These are phyloP conservation scores for Protonibea diacanthus DNA, from an alignment of 2,797 vertebrate genomes.

Conservation along the genomic window DNA sequence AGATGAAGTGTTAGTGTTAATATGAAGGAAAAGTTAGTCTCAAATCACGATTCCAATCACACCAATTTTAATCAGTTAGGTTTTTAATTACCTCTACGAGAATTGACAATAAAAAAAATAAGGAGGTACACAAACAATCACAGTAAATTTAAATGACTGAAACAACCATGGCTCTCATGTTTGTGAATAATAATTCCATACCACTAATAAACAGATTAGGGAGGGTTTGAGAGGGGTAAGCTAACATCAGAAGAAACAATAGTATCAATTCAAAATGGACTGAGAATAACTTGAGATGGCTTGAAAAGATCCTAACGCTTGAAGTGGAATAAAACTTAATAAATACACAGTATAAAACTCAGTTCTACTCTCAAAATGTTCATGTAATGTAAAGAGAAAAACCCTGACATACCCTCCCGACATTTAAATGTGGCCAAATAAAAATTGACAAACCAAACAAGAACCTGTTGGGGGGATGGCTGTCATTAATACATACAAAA, in stretches of 20 bases:
- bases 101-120: constrained; percentile 31
- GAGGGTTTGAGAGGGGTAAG: neutral
- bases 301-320: constrained; percentile 14
- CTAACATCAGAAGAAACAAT: constrained; percentile 10
- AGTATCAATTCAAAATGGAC: constrained; percentile 25
- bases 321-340: constrained; percentile 69
- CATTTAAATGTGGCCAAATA: constrained; percentile 32
- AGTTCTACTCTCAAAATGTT: constrained; percentile 30
- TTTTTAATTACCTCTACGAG: constrained; percentile 62
- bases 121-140: constrained; percentile 2
- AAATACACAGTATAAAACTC: constrained; percentile 76
- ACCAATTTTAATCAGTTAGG: constrained; percentile 28
- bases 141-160: constrained; percentile 23
- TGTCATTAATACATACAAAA: neutral
- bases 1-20: neutral
- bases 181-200: constrained; percentile 13
- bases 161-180: constrained; percentile 44
- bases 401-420: constrained; percentile 5
- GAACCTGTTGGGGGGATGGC: constrained; percentile 18
- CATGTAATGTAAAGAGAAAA: constrained; percentile 36
- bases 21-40: neutral
- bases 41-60: neutral
- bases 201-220: constrained; percentile 12
- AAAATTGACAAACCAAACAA: constrained; percentile 9
- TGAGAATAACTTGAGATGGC: constrained; percentile 12